phyloP scores from a whole-genome alignment of 2,888 invertebrate genomes.

The Xylota sylvarum region DNA sequence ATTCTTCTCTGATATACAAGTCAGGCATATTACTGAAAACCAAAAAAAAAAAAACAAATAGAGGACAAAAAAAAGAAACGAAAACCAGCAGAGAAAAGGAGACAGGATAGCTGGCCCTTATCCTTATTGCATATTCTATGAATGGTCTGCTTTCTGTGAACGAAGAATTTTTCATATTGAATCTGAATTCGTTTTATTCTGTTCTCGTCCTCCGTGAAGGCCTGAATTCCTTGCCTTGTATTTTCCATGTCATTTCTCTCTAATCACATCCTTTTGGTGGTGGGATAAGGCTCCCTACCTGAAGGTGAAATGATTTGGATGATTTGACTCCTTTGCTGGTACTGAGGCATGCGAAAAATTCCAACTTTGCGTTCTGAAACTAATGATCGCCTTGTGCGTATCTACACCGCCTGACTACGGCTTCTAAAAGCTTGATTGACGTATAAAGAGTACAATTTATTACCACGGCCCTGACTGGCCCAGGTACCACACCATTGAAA shows the following conservation, averaged over 20 bases:
- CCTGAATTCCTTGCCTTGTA: not conserved
- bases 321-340: constrained; percentile 38
- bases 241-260: constrained; percentile 7
- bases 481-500: constrained; percentile 24
- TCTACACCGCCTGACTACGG: not conserved
- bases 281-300: not conserved
- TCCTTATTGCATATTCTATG: constrained; percentile 16
- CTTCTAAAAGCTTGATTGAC: constrained; percentile 20
- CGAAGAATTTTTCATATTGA: constrained; percentile 31
- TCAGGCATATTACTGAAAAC: not conserved
- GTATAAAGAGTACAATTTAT: constrained; percentile 37
- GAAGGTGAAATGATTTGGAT: constrained; percentile 43
- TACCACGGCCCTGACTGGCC: not conserved
- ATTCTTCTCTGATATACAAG: not conserved
- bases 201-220: not conserved
- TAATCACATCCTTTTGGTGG: not conserved
- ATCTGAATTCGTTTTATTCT: constrained; percentile 3
- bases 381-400: not conserved
- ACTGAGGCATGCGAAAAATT: constrained; percentile 18
- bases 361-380: constrained; percentile 5
- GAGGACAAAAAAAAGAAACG: not conserved
- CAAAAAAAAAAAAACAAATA: not conserved
- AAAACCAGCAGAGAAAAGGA: not conserved
- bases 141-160: not conserved
- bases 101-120: constrained; percentile 17